These are phyloP conservation scores for Ciconia maguari DNA, from an alignment of 2,113 vertebrate species.

Conservation along the genomic window DNA sequence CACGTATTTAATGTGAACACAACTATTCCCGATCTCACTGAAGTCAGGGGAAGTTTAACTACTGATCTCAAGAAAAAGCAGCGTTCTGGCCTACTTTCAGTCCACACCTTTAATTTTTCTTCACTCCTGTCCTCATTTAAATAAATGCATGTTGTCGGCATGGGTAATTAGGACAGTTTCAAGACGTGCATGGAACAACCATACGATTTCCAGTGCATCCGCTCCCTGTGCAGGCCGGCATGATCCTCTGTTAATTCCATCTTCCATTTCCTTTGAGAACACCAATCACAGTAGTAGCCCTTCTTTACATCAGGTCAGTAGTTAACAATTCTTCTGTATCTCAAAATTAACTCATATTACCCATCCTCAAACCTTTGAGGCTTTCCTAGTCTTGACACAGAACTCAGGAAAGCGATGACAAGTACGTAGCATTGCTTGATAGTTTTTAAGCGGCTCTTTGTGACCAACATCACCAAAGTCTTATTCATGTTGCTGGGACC, in stretches of 20 bases:
- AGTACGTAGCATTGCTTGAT: background rate
- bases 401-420: background rate
- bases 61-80: background rate
- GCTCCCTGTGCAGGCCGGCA: background rate
- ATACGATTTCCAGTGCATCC: background rate
- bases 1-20: background rate
- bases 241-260: background rate
- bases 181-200: background rate
- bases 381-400: background rate
- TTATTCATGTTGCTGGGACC: slow-evolving; percentile 34
- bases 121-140: background rate
- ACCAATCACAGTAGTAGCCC: slow-evolving; percentile 8
- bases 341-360: background rate
- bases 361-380: background rate
- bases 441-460: slow-evolving; percentile 15
- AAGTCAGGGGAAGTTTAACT: background rate
- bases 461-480: background rate
- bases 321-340: slow-evolving; percentile 31
- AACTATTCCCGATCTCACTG: background rate
- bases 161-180: slow-evolving; percentile 4
- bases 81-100: background rate
- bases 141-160: slow-evolving; percentile 21
- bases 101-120: background rate
- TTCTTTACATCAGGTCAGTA: slow-evolving; percentile 4
- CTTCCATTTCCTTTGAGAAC: background rate